Percentiles rank a stretch among this genome's conserved stretches.
These are phyloP conservation scores for Pseudorasbora parva DNA, from an alignment of 2,113 vertebrate species.

Conservation along the genomic window DNA sequence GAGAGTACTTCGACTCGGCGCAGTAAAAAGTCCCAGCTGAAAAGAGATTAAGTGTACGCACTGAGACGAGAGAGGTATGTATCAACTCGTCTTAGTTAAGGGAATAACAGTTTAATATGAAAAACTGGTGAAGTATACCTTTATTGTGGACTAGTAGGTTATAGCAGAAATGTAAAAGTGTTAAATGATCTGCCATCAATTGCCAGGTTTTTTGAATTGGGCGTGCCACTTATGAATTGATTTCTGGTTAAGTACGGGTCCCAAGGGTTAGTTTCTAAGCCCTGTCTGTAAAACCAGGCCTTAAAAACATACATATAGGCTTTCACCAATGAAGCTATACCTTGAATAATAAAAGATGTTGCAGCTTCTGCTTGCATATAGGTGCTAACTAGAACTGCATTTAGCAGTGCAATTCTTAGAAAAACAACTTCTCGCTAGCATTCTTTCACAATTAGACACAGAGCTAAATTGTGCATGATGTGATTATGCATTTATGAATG, in stretches of 20 bases:
- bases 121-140: too few species aligned
- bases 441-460: not conserved
- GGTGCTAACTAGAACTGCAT: not conserved
- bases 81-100: too few species aligned
- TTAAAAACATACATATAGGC: not conserved
- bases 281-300: too few species aligned
- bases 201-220: not conserved
- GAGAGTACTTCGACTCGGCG: too few species aligned
- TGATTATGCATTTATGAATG: conserved; percentile 29
- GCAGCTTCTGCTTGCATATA: not conserved
- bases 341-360: not conserved
- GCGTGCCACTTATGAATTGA: not conserved
- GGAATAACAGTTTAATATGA: too few species aligned
- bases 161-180: not conserved
- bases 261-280: not conserved
- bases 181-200: not conserved
- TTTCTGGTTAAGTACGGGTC: not conserved
- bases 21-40: too few species aligned
- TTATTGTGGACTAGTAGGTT: not conserved
- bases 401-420: not conserved
- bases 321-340: not conserved
- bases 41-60: too few species aligned
- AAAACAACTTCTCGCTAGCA: not conserved
- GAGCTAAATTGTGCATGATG: conserved; percentile 34
- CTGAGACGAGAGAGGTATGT: too few species aligned